Evolutionary conservation across 2,797 vertebrate species (phyloP), one percentile per base, ranked within the genome.

Genomic region (Chloroceryle inda): DNA sequence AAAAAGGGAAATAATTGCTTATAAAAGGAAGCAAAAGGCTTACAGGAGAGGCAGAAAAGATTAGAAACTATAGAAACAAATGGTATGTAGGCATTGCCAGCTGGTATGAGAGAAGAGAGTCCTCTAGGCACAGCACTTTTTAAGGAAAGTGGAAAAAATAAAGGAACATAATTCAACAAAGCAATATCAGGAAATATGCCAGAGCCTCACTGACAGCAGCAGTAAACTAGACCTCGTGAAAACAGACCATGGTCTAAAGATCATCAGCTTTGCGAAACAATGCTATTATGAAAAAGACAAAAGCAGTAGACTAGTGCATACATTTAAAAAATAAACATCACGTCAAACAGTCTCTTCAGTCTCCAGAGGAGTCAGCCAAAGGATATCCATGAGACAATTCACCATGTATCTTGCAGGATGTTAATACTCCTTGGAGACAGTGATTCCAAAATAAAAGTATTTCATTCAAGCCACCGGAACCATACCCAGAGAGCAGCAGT

Each of bases 151-250:
- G 69, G 50, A 38, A 89, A 83, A 94, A 89, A 62, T 76, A 52
- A 74, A 85, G 50, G n/a, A 85, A 40, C 49, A 26, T 71, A 92
- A 53, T 79, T 89, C 72, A 89, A 86, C 38, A 83, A 83, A 90
- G 71, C n/a, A 82, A 68, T 45, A 38, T 93, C 78, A 53, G 81
- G 92, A 94, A 74, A 85, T 92, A 74, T 78, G 78, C 88, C 86
- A 96, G 88, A 94, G 50, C 22, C 63, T 87, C 35, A 69, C 27
- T 93, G 94, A 96, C 87, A 68, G 53, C 38, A 94, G 68, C 92
- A 89, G 89, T 96, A 96, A 96, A 96, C 92, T 91, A 90, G 66
- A 80, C 84, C 61, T 68, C 53, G 44, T 93, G 89, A 95, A 94
- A 72, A 38, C 63, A 93, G 81, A 87, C 92, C 83, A 73, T 79